Conservation (phyloP, 1,140 invertebrate species). For the Cepaea nemoralis region DNA sequence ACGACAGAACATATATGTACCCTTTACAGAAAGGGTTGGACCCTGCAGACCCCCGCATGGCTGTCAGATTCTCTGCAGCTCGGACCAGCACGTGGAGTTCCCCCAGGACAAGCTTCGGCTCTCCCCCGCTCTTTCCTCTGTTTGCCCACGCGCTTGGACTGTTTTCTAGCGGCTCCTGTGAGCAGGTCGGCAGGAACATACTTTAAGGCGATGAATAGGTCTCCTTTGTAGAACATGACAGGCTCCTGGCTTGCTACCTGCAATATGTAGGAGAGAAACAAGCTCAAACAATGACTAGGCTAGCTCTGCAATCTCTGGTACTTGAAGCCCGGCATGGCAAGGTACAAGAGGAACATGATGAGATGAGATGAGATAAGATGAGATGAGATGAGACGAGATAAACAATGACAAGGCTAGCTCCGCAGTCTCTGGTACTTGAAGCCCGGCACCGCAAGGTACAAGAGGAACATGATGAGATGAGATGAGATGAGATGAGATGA, state of each 20-base stretch:
- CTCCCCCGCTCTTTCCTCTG: constrained; percentile 43
- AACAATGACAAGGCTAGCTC: too few relatives aligned
- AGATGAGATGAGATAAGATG: too few relatives aligned
- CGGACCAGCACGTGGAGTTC: constrained; percentile 92
- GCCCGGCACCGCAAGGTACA: too few relatives aligned
- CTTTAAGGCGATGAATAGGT: constrained; percentile 94
- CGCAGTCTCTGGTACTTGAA: too few relatives aligned
- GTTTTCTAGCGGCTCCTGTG: constrained; percentile 71
- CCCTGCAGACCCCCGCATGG: constrained; percentile 87
- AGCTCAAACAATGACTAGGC: too few relatives aligned
- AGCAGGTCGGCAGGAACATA: constrained; percentile 83
- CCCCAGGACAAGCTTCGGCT: constrained; percentile 73
- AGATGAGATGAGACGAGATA: too few relatives aligned
- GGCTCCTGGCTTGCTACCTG: constrained; percentile 15
- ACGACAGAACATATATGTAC: constrained; percentile 76
- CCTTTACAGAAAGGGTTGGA: constrained; percentile 98
- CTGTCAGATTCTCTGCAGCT: constrained; percentile 90
- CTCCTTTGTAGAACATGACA: constrained; percentile 81
- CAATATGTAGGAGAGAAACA: neutral
- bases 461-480: too few relatives aligned
- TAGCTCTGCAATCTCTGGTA: too few relatives aligned
- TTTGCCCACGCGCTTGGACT: neutral
- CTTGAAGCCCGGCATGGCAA: too few relatives aligned
- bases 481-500: too few relatives aligned
- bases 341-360: too few relatives aligned